phyloP scores from a whole-genome alignment of 2,797 vertebrate genomes.

The Kryptolebias ocellatus region DNA sequence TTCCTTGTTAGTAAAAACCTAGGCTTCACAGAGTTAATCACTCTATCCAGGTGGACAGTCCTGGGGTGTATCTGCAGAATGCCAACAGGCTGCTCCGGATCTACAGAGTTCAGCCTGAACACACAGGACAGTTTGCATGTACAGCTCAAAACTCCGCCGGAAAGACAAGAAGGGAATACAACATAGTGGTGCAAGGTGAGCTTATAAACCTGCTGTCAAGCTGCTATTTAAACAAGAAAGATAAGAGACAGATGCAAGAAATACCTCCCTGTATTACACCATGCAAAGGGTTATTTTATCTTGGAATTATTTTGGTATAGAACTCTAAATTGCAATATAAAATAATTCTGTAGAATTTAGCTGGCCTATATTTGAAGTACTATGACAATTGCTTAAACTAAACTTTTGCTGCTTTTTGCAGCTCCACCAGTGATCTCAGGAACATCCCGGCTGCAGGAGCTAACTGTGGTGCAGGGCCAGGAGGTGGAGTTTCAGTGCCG shows the following conservation, averaged over 20 bases:
- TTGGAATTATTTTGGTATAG: background rate
- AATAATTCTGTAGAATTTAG: background rate
- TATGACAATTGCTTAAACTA: slow-evolving; percentile 1
- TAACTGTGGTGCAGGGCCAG: slow-evolving; percentile 79
- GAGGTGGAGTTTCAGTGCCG: slow-evolving; percentile 84
- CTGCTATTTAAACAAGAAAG: slow-evolving; percentile 1
- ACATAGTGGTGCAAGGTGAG: slow-evolving; percentile 88
- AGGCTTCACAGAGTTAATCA: slow-evolving; percentile 11
- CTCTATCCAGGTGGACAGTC: slow-evolving; percentile 68
- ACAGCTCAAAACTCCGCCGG: slow-evolving; percentile 84
- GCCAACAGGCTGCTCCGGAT: slow-evolving; percentile 83
- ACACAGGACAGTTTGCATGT: slow-evolving; percentile 86
- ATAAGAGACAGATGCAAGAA: background rate
- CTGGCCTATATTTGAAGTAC: background rate
- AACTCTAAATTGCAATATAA: background rate
- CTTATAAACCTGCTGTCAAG: slow-evolving; percentile 19
- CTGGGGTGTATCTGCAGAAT: slow-evolving; percentile 79
- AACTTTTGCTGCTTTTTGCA: slow-evolving; percentile 43
- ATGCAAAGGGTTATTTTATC: background rate
- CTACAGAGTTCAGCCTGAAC: slow-evolving; percentile 80
- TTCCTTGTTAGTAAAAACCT: slow-evolving; percentile 26
- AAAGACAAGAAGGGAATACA: slow-evolving; percentile 74
- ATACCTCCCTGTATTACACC: background rate
- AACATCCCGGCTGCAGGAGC: slow-evolving; percentile 79
- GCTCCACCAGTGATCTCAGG: slow-evolving; percentile 87